phyloP scores from a whole-genome alignment of 2,888 invertebrate genomes.

The Amphipyra berbera region DNA sequence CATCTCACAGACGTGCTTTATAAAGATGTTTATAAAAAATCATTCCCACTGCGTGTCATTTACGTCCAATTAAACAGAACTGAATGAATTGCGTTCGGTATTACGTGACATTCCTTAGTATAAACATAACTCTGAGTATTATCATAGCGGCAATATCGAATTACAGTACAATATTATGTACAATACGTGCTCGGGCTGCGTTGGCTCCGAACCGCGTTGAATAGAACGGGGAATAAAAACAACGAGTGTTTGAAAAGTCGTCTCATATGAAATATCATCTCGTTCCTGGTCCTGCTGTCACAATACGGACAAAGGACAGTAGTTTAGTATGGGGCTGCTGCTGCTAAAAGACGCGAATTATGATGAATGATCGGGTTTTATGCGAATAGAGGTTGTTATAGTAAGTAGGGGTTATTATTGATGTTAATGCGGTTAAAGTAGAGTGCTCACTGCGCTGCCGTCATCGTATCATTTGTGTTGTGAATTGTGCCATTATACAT shows the following conservation, averaged over 20 bases:
- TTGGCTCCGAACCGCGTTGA: constrained; percentile 43
- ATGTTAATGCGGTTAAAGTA: constrained; percentile 35
- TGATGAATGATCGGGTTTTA: constrained; percentile 20
- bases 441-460: constrained; percentile 17
- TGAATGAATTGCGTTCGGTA: constrained; percentile 68
- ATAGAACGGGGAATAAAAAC: constrained; percentile 64
- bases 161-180: constrained; percentile 67
- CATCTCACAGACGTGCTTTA: constrained; percentile 26
- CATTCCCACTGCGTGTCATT: constrained; percentile 50
- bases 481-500: constrained; percentile 15
- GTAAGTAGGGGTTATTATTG: constrained; percentile 25
- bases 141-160: constrained; percentile 67
- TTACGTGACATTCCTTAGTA: constrained; percentile 66
- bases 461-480: constrained; percentile 13
- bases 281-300: constrained; percentile 55
- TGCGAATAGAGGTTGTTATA: constrained; percentile 17
- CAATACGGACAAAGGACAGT: constrained; percentile 29
- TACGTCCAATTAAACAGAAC: constrained; percentile 74
- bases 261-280: constrained; percentile 70
- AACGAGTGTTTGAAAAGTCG: constrained; percentile 66
- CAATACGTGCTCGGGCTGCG: constrained; percentile 51
- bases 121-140: constrained; percentile 67
- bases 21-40: constrained; percentile 32
- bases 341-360: constrained; percentile 34
- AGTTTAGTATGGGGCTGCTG: constrained; percentile 20